Conservation (phyloP, 2,888 invertebrate genomes). For the Rapana venosa region DNA sequence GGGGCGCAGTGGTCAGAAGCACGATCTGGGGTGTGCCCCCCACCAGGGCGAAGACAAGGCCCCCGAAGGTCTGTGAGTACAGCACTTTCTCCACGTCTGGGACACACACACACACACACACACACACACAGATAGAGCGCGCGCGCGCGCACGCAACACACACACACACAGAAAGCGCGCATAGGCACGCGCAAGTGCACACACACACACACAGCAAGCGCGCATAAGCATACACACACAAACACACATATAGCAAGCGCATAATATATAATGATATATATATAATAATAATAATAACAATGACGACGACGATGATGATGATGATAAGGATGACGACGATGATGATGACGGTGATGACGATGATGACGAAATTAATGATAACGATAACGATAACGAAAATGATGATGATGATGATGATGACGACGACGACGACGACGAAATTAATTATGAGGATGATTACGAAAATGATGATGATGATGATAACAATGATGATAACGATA, state of each 20-base stretch:
- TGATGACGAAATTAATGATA: too few species aligned
- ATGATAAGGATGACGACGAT: too few species aligned
- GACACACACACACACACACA: conserved; percentile 20
- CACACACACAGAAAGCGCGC: neutral
- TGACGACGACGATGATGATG: too few species aligned
- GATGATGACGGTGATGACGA: too few species aligned
- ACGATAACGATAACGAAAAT: too few species aligned
- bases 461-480: too few species aligned
- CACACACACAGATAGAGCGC: neutral
- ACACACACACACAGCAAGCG: conserved; percentile 11
- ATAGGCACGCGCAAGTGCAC: neutral
- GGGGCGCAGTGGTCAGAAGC: conserved; percentile 82
- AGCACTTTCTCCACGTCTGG: conserved; percentile 71
- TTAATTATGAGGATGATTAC: too few species aligned
- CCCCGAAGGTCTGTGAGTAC: conserved; percentile 81
- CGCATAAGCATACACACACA: neutral
- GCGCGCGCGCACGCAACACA: neutral
- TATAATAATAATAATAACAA: too few species aligned
- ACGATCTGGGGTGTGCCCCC: conserved; percentile 83
- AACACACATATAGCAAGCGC: neutral
- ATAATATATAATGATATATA: too few species aligned
- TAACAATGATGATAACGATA: too few species aligned
- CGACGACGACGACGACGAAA: too few species aligned
- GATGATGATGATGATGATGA: too few species aligned
- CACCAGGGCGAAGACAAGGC: conserved; percentile 82